Evolutionary conservation across 2,888 invertebrate species (phyloP), one percentile per base, ranked within the genome.

Genomic region (Andricus curvator): DNA sequence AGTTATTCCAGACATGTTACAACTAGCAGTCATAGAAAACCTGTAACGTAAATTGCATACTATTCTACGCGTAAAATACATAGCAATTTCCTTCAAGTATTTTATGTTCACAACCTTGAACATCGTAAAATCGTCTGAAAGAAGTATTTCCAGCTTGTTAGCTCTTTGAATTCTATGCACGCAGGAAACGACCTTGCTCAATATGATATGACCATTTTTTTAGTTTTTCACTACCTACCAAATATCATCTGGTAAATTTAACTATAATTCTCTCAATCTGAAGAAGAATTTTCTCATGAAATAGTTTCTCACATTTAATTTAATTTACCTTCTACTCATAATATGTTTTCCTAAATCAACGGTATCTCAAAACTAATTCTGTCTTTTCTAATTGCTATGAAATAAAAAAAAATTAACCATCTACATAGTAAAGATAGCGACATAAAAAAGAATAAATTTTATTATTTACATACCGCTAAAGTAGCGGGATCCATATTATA

Each of bases 391-490:
- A n/a, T n/a, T 51, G 6, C 51, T 51, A n/a, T 25, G 6, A n/a
- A 51, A 51, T 51, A 20, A 51, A 20, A 51, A 51, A 20, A n/a
- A 51, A 20, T 51, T 20, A n/a, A n/a, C n/a, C 2, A 51, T 41
- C n/a, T 51, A 48, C 20, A 51, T 51, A 51, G n/a, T 51, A n/a
- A 51, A 2, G 6, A n/a, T 51, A 20, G 3, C 8, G 2, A 56
- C n/a, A 22, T 11, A 56, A 56, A 56, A 56, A n/a, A 3, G n/a
- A 56, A 56, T 56, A 6, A 11, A 56, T 56, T 51, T n/a, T 56
- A n/a, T 20, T 48, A 48, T 48, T 48, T 48, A 67, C 15, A 62
- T 62, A 67, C 67, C n/a, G n/a, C 67, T n/a, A 67, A 67, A 67
- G 67, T 22, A 67, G n/a, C 67, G 67, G 67, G 33, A 9, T 37